A percentile compares a stretch with the other conserved stretches of the same genome.
Conservation (phyloP, 2,797 vertebrate species). For the Xenopus petersii region DNA sequence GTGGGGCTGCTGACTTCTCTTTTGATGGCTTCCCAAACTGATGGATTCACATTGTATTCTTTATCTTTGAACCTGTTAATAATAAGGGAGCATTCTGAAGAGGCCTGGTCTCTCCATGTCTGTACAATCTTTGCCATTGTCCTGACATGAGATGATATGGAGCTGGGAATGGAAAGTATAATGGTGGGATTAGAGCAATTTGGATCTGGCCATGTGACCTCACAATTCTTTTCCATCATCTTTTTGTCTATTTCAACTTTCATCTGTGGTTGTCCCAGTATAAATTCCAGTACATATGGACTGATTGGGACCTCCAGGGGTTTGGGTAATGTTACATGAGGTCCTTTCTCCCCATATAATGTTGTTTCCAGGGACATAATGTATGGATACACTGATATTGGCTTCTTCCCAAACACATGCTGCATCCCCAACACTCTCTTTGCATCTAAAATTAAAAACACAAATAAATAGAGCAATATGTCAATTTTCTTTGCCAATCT, state of each 20-base stretch:
- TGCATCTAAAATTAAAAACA: slow-evolving; percentile 61
- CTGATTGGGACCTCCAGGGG: slow-evolving; percentile 65
- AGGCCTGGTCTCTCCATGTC: slow-evolving; percentile 65
- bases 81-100: slow-evolving; percentile 53
- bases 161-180: slow-evolving; percentile 64
- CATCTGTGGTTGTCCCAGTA: slow-evolving; percentile 58
- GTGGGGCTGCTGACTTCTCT: slow-evolving; percentile 40
- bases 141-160: slow-evolving; percentile 62
- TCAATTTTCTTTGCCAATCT: no score
- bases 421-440: slow-evolving; percentile 61
- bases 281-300: slow-evolving; percentile 66
- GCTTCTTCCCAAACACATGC: slow-evolving; percentile 58
- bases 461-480: not conserved
- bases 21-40: slow-evolving; percentile 67
- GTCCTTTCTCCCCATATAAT: slow-evolving; percentile 74
- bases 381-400: slow-evolving; percentile 74
- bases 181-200: slow-evolving; percentile 45
- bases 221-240: slow-evolving; percentile 70
- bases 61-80: slow-evolving; percentile 65
- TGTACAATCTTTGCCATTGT: slow-evolving; percentile 52
- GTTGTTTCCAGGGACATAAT: slow-evolving; percentile 64
- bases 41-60: slow-evolving; percentile 1
- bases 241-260: slow-evolving; percentile 59
- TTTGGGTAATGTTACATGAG: slow-evolving; percentile 70
- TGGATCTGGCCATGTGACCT: slow-evolving; percentile 58